Percentiles rank a stretch among this genome's conserved stretches.
Conservation (phyloP, 2,113 vertebrate species). For the Periophthalmodon schlosseri region DNA sequence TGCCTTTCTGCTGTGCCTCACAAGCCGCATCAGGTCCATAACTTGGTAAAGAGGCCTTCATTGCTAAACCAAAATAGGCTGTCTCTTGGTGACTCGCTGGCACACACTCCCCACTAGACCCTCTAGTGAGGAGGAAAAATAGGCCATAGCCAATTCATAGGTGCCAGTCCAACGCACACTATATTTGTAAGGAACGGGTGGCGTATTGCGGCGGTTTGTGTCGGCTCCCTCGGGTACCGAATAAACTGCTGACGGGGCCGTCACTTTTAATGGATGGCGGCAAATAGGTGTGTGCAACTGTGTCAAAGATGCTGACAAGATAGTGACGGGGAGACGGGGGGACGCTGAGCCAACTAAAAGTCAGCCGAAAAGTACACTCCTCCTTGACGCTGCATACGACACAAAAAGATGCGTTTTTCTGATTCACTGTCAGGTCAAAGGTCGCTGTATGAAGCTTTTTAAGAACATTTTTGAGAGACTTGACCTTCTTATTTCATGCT, state of each 20-base stretch:
- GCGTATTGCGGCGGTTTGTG: conserved; percentile 6
- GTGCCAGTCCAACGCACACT: background rate
- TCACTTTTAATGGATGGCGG: conserved; percentile 42
- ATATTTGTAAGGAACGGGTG: background rate
- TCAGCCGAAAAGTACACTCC: conserved; percentile 1
- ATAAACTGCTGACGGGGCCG: conserved; percentile 46
- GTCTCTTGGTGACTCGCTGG: background rate
- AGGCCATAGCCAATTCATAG: conserved; percentile 3
- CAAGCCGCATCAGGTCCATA: conserved; percentile 3
- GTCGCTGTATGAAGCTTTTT: background rate
- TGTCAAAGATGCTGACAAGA: conserved; percentile 8
- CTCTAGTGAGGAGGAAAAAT: background rate
- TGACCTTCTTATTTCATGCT: no score
- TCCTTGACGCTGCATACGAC: no score
- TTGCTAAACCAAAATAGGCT: conserved; percentile 5
- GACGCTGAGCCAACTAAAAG: conserved; percentile 13
- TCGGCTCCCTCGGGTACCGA: conserved; percentile 36
- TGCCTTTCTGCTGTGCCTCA: background rate
- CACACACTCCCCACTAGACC: background rate
- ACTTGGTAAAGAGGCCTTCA: conserved; percentile 20
- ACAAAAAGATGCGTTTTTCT: background rate
- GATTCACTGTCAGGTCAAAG: background rate
- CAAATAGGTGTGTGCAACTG: conserved; percentile 1
- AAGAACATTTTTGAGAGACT: no score
- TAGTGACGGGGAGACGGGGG: background rate